These are phyloP conservation scores for Laterallus jamaicensis DNA, from an alignment of 2,113 vertebrate genomes.

Conservation along the genomic window DNA sequence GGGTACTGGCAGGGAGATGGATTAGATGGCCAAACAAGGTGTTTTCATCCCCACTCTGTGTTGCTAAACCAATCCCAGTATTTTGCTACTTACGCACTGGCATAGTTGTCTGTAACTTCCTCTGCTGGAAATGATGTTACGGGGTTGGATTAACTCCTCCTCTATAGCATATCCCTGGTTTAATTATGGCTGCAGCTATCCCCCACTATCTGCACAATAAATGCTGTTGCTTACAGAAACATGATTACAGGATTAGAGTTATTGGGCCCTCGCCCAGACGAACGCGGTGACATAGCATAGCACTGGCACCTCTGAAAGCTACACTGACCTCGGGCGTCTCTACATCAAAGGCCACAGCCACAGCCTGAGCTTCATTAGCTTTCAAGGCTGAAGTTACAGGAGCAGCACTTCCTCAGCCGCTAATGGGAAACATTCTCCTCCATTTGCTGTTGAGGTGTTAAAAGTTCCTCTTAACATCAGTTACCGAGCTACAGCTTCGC, in stretches of 20 bases:
- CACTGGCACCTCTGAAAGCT: constrained; percentile 65
- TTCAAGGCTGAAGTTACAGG: constrained; percentile 66
- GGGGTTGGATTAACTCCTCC: background rate
- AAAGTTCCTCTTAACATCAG: constrained; percentile 66
- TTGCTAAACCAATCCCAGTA: background rate
- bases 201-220: constrained; percentile 48
- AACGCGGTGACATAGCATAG: constrained; percentile 42
- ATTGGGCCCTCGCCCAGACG: constrained; percentile 53
- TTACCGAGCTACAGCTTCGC: constrained; percentile 40
- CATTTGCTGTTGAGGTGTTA: constrained; percentile 71
- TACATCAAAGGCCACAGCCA: constrained; percentile 65
- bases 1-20: background rate
- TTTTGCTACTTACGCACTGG: background rate
- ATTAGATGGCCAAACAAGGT: background rate
- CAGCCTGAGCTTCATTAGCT: constrained; percentile 72
- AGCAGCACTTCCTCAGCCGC: constrained; percentile 64
- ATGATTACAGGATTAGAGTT: constrained; percentile 68
- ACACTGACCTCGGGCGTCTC: constrained; percentile 64
- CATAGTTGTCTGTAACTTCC: background rate
- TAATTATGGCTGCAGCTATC: background rate
- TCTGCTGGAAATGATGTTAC: background rate
- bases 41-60: background rate
- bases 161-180: background rate
- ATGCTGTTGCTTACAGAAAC: constrained; percentile 58
- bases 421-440: constrained; percentile 71